Base-by-base conservation (phyloP, 2,113 vertebrate genomes). In the Odobenus rosmarus region DNA sequence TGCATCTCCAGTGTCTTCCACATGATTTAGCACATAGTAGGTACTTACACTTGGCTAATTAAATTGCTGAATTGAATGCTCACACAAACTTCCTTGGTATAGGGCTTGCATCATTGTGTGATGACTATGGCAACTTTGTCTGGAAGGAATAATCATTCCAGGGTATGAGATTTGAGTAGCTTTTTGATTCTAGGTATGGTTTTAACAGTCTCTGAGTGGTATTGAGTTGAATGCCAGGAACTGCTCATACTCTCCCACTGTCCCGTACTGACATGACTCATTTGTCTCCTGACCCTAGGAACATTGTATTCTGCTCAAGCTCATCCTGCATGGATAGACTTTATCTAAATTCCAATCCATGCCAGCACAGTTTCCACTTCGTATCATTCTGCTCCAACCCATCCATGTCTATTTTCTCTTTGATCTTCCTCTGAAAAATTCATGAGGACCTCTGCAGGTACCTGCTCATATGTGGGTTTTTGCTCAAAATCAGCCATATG, bases 351-450 rank as follows among this genome's bases (percentile, higher is more conserved):
- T 96, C 95, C 49, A 84, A 33, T 93, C 96, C 92, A 76, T 88
- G 62, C 86, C 61, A n/a, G 62, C 42, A 14, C 57, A 5, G 51
- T 83, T 84, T 86, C 67, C n/a, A 64, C 69, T 84, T 80, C 93
- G 57, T 57, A 62, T 90, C 93, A 88, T 80, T 96, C 94, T 93
- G 26, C 85, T 97, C 26, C 64, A 82, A 74, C 94, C 89, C 64
- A 94, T 79, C 97, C 90, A 51, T 97, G 90, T 96, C 96, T 92
- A 79, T 96, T 96, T 98, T 90, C 61, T 90, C 94, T 97, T 97
- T 96, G 97, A 98, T 97, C 94, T 94, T 96, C n/a, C 61, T 96
- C 88, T 98, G 95, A 97, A 98, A 97, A 92, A 98, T 98, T 96
- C 85, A 96, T 96, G 90, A 82, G 88, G 61, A 85, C 92, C 96